These are phyloP conservation scores for Kuschelorhynchus macadamiae DNA, from an alignment of 2,888 invertebrate genomes.

Conservation along the genomic window DNA sequence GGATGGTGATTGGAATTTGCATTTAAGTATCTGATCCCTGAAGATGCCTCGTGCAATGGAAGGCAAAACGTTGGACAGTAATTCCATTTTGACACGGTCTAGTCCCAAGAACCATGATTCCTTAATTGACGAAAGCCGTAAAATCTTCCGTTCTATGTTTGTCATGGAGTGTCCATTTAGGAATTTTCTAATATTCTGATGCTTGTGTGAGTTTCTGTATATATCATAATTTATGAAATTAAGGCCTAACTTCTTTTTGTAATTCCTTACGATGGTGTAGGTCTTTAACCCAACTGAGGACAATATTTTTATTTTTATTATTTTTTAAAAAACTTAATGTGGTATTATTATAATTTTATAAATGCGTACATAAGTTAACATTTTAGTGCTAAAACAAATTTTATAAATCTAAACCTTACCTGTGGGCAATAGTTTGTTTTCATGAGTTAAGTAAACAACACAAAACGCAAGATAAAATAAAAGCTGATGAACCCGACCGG, in stretches of 20 bases:
- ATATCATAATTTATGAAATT: slow-evolving; percentile 21
- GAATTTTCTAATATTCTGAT: slow-evolving; percentile 37
- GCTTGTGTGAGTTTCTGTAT: slow-evolving; percentile 33
- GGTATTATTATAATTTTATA: not conserved
- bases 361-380: not conserved
- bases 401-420: not conserved
- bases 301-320: slow-evolving; percentile 1
- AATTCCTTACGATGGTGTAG: slow-evolving; percentile 24
- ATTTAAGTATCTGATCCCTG: no score
- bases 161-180: slow-evolving; percentile 37
- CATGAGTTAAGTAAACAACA: not conserved
- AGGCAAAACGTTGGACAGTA: no score
- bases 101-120: no score
- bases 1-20: no score
- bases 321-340: not conserved
- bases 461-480: not conserved
- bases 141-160: slow-evolving; percentile 26
- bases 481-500: not conserved
- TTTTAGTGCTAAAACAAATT: not conserved
- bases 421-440: slow-evolving; percentile 5
- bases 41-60: no score
- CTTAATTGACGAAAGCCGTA: no score
- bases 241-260: slow-evolving; percentile 25
- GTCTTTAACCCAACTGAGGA: slow-evolving; percentile 21
- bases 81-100: no score